Conservation (phyloP, 37 sponge, comb jelly and placozoan genomes). For the Haliclona indistincta region DNA sequence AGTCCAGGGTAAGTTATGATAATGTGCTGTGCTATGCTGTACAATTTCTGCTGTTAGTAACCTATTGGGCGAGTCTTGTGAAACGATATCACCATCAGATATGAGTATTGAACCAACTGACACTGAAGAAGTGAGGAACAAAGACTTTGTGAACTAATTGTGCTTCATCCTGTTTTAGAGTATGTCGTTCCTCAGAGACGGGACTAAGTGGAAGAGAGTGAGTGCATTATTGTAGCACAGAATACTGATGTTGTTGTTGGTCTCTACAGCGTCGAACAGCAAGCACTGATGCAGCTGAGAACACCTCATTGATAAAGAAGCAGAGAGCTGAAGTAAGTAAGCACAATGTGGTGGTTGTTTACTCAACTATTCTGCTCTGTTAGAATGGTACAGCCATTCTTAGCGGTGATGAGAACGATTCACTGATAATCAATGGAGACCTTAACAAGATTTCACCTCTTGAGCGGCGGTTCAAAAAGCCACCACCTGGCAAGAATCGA, state of each 20-base stretch:
- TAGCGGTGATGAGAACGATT: too few species aligned
- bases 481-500: slow-evolving; percentile 48
- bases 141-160: background rate
- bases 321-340: slow-evolving; percentile 33
- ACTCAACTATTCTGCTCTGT: too few species aligned
- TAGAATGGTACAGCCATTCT: too few species aligned
- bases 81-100: slow-evolving; percentile 47
- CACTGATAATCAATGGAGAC: slow-evolving; percentile 14
- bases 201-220: slow-evolving; percentile 66
- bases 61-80: slow-evolving; percentile 37
- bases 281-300: slow-evolving; percentile 41
- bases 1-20: slow-evolving; percentile 12
- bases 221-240: background rate
- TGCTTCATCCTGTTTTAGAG: slow-evolving; percentile 18
- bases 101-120: slow-evolving; percentile 46
- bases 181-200: slow-evolving; percentile 53
- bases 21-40: background rate
- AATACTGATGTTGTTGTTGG: background rate
- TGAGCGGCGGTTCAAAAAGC: slow-evolving; percentile 54
- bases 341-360: too few species aligned
- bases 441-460: slow-evolving; percentile 44
- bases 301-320: slow-evolving; percentile 39
- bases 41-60: slow-evolving; percentile 5
- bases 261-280: slow-evolving; percentile 53
- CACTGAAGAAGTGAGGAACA: slow-evolving; percentile 33